Evolutionary conservation across 2,797 vertebrate genomes (phyloP), one percentile per base, ranked within the genome.

Genomic region (Peromyscus attwateri): DNA sequence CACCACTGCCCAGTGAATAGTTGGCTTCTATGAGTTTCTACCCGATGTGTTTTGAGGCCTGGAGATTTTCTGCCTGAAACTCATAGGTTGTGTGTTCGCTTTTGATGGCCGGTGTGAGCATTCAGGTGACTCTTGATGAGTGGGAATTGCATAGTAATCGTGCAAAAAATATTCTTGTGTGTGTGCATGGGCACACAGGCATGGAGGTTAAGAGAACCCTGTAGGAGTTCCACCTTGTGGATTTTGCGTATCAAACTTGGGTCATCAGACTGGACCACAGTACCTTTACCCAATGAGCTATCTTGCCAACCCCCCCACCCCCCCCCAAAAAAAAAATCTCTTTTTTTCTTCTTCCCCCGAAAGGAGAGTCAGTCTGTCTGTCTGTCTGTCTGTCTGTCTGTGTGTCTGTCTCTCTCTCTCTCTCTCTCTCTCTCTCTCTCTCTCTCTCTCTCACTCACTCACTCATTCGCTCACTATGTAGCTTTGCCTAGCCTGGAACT

Each of bases 121-220:
- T 79, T 85, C 16, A 70, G 3, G 60, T 93, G 66, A 40, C 57
- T 89, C 84, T 91, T 95, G 75, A 93, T 80, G 31, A 92, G 82
- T 3, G 92, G 60, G 87, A 85, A 21, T 0, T 40, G 0, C 1
- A 46, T 21, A 25, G 13, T 76, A 23, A 34, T 43, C n/a, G 11
- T 89, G 17, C 43, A 19, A 27, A 34, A 31, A 25, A 81, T 23
- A 10, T n/a, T 13, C 11, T 19, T n/a, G 37, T 14, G 7, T 64
- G 25, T 19, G 19, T 9, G 62, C 5, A 0, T 52, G 43, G 16
- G 21, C 23, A 4, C 11, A 6, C 10, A 4, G 40, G 14, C 16
- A 19, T 83, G 81, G 16, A 46, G 17, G 10, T 31, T 66, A 66
- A 88, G 16, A 57, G 23, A 55, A 64, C n/a, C 27, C 25, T 29